Evolutionary conservation across 2,113 vertebrate genomes (phyloP), one percentile per base, ranked within the genome.

Genomic region (Hystrix brachyura): DNA sequence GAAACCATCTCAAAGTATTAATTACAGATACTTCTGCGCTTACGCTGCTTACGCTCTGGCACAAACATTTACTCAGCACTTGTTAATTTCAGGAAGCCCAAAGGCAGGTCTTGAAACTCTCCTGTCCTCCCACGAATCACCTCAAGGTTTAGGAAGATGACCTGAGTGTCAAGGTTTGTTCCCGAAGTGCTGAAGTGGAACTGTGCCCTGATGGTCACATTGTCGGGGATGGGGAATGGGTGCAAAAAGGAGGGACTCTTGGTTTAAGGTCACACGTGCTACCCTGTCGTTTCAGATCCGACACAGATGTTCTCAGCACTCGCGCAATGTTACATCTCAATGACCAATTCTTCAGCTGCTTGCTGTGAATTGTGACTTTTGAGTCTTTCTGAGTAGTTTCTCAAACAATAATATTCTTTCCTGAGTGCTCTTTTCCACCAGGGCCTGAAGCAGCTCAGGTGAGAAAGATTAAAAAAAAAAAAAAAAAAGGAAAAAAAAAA

Each of bases 331-430:
- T 18, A 48, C 51, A 62, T 80, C 38, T 76, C 82, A 90, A 55
- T 43, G 51, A 76, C n/a, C 2, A 78, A 38, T 74, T 53, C 59
- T 87, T 27, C 21, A 57, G 23, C 59, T 79, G 60, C 95, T 62
- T 89, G 92, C 80, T 96, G 79, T 74, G 90, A 85, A 46, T 3
- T 51, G 82, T 62, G 84, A 60, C 55, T 65, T 34, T 23, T 46
- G 87, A 85, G 55, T 25, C 55, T 21, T 79, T 93, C 92, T 81
- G 84, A 93, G 90, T 71, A 83, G 91, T n/a, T 91, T 87, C 79
- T 83, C 64, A 43, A 78, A 95, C 85, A 91, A 91, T 89, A 62
- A 21, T 18, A 83, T 23, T n/a, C 46, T 92, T 81, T 96, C 78
- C 51, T 91, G 67, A 88, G 92, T 85, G 84, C 11, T 78, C 48